phyloP scores from a whole-genome alignment of 2,113 vertebrate species.

The Rallus limicola region DNA sequence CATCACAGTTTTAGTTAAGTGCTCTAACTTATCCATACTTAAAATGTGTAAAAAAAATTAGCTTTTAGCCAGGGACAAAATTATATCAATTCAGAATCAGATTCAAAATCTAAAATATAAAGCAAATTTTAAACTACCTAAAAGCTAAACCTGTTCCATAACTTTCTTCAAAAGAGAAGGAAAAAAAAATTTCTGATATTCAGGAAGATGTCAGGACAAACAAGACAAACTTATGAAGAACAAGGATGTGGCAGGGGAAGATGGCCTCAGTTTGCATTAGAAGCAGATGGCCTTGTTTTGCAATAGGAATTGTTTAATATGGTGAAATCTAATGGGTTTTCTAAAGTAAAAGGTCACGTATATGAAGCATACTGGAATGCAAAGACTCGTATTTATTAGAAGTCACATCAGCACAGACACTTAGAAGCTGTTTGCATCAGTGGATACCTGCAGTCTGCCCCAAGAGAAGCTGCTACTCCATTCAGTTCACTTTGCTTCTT shows the following conservation, averaged over 20 bases:
- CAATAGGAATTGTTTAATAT: background rate
- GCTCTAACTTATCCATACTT: background rate
- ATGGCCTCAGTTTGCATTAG: background rate
- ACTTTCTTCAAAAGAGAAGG: background rate
- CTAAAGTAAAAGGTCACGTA: background rate
- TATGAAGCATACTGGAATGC: background rate
- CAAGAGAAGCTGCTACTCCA: slow-evolving; percentile 88
- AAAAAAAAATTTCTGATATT: background rate
- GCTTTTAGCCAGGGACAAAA: background rate
- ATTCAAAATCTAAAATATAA: background rate
- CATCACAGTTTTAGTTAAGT: background rate
- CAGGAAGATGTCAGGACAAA: background rate
- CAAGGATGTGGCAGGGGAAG: rapidly evolving
- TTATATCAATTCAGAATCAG: background rate
- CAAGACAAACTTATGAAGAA: background rate
- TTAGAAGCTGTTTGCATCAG: background rate
- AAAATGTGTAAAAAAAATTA: background rate
- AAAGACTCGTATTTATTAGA: background rate
- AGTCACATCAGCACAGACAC: background rate
- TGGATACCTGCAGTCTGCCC: slow-evolving; percentile 92
- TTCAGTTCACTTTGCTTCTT: slow-evolving; percentile 93
- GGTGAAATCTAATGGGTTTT: background rate
- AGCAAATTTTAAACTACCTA: background rate
- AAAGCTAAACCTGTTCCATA: background rate
- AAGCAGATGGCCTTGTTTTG: background rate